These are phyloP conservation scores for Archips xylosteana DNA, from an alignment of 2,888 invertebrate genomes.

Conservation along the genomic window DNA sequence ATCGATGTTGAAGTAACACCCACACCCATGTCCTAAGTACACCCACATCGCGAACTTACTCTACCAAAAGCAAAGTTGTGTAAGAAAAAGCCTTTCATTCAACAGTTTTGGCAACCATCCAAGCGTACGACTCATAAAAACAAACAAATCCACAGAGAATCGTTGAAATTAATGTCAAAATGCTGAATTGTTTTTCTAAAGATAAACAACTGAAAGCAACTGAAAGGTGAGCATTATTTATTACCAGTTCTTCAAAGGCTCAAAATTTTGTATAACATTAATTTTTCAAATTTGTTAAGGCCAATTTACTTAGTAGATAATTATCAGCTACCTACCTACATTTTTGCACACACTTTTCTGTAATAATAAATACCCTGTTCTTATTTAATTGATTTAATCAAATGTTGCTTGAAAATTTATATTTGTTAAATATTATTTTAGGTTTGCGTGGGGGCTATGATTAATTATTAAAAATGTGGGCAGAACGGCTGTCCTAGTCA, in stretches of 20 bases:
- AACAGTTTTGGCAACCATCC: conserved; percentile 5
- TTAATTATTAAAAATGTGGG: not conserved
- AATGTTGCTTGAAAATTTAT: no score
- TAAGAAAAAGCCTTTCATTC: not conserved
- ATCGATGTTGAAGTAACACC: not conserved
- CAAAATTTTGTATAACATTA: no score
- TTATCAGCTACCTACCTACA: no score
- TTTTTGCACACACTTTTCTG: no score
- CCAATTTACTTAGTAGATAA: no score
- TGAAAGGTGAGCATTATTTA: not conserved
- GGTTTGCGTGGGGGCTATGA: not conserved
- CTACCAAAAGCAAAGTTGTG: not conserved
- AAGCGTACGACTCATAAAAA: conserved; percentile 1
- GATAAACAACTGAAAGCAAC: not conserved
- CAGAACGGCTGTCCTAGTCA: not conserved
- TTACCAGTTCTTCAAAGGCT: no score
- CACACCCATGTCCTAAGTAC: no score
- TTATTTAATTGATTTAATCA: no score
- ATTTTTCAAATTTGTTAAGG: no score
- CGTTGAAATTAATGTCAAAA: not conserved
- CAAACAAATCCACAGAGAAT: not conserved
- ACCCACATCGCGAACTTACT: not conserved
- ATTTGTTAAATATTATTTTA: no score
- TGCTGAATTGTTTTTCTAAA: not conserved
- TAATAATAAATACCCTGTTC: no score